phyloP scores from a whole-genome alignment of 2,113 vertebrate species.

The Arothron firmamentum region DNA sequence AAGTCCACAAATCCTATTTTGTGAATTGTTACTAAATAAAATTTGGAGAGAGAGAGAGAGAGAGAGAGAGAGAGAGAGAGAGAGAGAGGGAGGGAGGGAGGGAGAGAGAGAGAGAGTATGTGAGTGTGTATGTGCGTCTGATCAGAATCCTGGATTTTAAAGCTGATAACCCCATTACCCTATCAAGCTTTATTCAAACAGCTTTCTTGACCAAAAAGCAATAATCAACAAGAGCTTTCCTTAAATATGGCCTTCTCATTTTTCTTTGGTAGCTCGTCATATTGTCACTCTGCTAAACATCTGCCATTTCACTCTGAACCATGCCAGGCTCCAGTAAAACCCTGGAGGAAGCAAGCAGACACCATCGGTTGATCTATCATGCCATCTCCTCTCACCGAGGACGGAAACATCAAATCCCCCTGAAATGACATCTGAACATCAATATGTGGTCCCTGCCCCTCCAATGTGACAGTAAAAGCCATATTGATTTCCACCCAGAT shows the following conservation, averaged over 20 bases:
- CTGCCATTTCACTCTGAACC: conserved; percentile 22
- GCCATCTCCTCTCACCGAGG: conserved; percentile 51
- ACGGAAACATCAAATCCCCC: conserved; percentile 67
- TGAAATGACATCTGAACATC: conserved; percentile 74
- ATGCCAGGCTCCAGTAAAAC: conserved; percentile 37
- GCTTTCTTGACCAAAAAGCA: conserved; percentile 34
- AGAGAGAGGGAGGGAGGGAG: too few relatives aligned
- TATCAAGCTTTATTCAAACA: conserved; percentile 54
- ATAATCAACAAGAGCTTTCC: conserved; percentile 7
- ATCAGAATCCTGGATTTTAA: conserved; percentile 14
- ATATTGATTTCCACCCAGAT: conserved; percentile 76
- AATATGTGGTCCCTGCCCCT: conserved; percentile 64
- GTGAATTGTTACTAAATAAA: too few relatives aligned
- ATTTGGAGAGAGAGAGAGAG: conserved; percentile 22
- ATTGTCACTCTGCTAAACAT: conserved; percentile 31
- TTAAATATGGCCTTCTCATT: conserved; percentile 31
- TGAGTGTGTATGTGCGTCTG: conserved; percentile 12
- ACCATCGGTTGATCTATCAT: conserved; percentile 51
- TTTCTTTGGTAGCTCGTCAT: conserved; percentile 48
- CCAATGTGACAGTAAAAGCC: conserved; percentile 74
- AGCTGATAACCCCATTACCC: conserved; percentile 53
- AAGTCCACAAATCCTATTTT: conserved; percentile 5
- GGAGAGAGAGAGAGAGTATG: too few relatives aligned
- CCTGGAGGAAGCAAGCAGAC: conserved; percentile 51
- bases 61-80: conserved; percentile 19